phyloP scores from a whole-genome alignment of 2,113 vertebrate species.

The Pygoscelis antarcticus region DNA sequence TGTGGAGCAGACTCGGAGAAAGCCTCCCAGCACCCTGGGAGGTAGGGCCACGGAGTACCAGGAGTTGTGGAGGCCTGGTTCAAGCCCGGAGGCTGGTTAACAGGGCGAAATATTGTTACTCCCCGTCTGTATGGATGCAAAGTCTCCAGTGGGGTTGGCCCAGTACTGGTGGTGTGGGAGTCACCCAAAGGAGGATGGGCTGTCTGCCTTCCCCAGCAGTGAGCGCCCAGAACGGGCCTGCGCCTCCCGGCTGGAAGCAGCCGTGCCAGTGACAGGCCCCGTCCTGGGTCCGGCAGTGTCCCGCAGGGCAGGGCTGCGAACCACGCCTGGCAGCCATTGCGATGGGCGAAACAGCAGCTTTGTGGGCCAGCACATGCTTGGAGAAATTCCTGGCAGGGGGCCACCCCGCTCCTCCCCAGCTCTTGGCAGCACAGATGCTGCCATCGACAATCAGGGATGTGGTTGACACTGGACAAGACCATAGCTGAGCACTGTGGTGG shows the following conservation, averaged over 20 bases:
- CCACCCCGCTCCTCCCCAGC: neutral
- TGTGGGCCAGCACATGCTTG: neutral
- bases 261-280: fast-evolving
- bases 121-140: neutral
- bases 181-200: neutral
- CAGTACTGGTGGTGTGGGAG: neutral
- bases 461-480: neutral
- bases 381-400: neutral
- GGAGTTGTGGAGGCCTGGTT: neutral
- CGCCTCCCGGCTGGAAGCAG: neutral
- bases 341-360: neutral
- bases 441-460: neutral
- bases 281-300: neutral
- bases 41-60: neutral
- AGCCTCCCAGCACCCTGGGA: neutral
- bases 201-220: neutral
- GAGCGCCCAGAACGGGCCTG: neutral
- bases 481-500: neutral
- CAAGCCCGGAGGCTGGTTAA: neutral
- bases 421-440: neutral
- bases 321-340: neutral
- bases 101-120: fast-evolving
- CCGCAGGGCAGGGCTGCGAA: neutral
- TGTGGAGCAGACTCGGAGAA: neutral
- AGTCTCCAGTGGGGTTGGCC: neutral